Base-by-base conservation (phyloP, 1,140 invertebrate genomes). In the Platyscapa corneri region DNA sequence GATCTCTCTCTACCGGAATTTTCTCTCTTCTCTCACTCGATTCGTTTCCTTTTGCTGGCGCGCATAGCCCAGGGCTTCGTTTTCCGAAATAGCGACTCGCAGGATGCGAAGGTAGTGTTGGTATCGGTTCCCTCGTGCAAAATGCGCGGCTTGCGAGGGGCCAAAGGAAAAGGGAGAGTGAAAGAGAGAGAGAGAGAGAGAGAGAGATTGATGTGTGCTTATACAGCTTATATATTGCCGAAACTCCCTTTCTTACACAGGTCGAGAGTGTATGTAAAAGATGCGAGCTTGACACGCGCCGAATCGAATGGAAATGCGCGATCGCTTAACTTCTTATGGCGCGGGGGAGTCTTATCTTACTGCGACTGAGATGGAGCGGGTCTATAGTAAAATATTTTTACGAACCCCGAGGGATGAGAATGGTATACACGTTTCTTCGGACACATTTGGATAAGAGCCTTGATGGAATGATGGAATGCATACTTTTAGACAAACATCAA, bases 31-130 rank as follows among this genome's bases (percentile, higher is more conserved):
- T 56, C 39, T 67, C 46, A 10, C 49, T 82, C 16, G 34, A 76
- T 76, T 83, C 76, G 75, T 78, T 77, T 87, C 86, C 83, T 85
- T 80, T 86, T 60, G 56, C 56, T 20, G 18, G 49, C 84, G 34
- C 64, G 23, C 23, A 86, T 89, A 86, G 88, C 89, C 88, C 65
- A 34, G 79, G 88, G 89, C 87, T 87, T 87, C 86, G 88, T 88
- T 89, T 89, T 89, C 86, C 82, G 86, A 90, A 90, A 87, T 86
- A 86, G 88, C 86, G 84, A 88, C 85, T 75, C 32, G 64, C 81
- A 82, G 78, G 56, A 86, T 86, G 85, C 85, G 86, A 87, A 88
- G 85, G 32, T 32, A 88, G 79, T 86, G 87, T 87, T 46, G 46
- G 39, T 18, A 18, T 53, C 10, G 32, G 53, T 23, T 42, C 77